Evolutionary conservation across 1,140 invertebrate species (phyloP).

Genomic region (Drosophila takahashii): DNA sequence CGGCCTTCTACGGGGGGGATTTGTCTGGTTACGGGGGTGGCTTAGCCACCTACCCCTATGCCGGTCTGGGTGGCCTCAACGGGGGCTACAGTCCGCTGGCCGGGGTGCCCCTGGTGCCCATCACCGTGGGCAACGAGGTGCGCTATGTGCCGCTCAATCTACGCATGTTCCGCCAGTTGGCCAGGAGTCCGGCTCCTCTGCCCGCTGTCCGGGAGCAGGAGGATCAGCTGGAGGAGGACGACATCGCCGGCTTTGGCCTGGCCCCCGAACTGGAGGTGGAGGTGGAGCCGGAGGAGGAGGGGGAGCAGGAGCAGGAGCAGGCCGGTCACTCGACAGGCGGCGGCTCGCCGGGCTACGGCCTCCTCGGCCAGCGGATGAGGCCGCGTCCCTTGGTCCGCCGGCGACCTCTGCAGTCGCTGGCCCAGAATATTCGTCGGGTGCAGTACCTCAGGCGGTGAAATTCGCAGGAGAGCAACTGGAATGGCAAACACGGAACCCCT

Average conservation of each 20-base stretch:
- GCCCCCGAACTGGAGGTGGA: not conserved
- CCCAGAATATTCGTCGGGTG: conserved; percentile 45
- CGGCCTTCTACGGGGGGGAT: conserved; percentile 15
- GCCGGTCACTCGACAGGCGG: not conserved
- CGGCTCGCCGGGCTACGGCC: conserved; percentile 2
- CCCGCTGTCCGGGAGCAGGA: conserved; percentile 40
- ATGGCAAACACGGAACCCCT: too few species aligned
- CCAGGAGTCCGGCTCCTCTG: not conserved
- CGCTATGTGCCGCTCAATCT: conserved; percentile 61
- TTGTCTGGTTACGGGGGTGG: too few species aligned
- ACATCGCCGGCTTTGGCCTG: not conserved
- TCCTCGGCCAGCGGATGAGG: conserved; percentile 21
- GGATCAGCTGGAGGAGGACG: conserved; percentile 26
- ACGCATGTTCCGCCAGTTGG: conserved; percentile 57
- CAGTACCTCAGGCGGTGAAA: conserved; percentile 25
- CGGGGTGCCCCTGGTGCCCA: conserved; percentile 53
- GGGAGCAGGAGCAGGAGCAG: not conserved
- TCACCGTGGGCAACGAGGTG: conserved; percentile 64
- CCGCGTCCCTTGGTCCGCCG: conserved; percentile 9
- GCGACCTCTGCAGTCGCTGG: conserved; percentile 28
- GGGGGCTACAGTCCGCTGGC: conserved; percentile 1
- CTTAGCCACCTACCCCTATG: not conserved
- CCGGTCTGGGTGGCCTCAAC: not conserved
- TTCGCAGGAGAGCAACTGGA: not conserved
- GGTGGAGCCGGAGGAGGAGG: not conserved